These are phyloP conservation scores for Bicyclus anynana DNA, from an alignment of 1,140 invertebrate species.

Conservation along the genomic window DNA sequence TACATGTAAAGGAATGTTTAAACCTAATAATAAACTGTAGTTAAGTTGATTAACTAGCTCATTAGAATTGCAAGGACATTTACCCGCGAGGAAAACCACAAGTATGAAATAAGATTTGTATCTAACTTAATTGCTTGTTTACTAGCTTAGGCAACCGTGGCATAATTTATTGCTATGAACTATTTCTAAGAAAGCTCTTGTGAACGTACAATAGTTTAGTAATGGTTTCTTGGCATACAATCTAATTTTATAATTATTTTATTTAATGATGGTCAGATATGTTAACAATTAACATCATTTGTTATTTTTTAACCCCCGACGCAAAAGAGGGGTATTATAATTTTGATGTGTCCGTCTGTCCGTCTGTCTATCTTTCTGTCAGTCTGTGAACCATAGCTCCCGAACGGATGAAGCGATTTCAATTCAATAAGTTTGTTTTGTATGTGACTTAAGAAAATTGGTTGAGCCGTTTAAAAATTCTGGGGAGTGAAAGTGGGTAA, in stretches of 20 bases:
- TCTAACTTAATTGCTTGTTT: slow-evolving; percentile 24
- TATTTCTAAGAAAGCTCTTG: slow-evolving; percentile 18
- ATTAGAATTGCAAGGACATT: slow-evolving; percentile 20
- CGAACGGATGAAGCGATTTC: too few species aligned
- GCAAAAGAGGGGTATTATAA: too few species aligned
- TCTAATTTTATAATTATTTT: neutral
- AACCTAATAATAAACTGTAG: neutral
- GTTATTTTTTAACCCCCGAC: too few species aligned
- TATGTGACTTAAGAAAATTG: too few species aligned
- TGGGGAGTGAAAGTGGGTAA: too few species aligned
- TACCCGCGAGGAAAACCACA: slow-evolving; percentile 23
- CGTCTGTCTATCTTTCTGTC: too few species aligned
- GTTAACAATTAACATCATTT: too few species aligned
- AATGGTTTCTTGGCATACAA: neutral
- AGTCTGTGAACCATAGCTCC: too few species aligned
- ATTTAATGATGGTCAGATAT: too few species aligned
- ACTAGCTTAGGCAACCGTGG: slow-evolving; percentile 9
- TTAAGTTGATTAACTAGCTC: neutral
- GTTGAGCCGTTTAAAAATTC: too few species aligned
- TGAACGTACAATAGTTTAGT: neutral
- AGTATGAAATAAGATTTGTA: slow-evolving; percentile 14
- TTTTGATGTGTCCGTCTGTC: too few species aligned
- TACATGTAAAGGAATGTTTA: neutral
- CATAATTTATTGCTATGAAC: slow-evolving; percentile 9
- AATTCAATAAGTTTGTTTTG: too few species aligned